Percentiles rank a stretch among this genome's conserved stretches.
Evolutionary conservation across 1,140 invertebrate genomes (phyloP).

Genomic region (Pseudomyrmex pallidus): DNA sequence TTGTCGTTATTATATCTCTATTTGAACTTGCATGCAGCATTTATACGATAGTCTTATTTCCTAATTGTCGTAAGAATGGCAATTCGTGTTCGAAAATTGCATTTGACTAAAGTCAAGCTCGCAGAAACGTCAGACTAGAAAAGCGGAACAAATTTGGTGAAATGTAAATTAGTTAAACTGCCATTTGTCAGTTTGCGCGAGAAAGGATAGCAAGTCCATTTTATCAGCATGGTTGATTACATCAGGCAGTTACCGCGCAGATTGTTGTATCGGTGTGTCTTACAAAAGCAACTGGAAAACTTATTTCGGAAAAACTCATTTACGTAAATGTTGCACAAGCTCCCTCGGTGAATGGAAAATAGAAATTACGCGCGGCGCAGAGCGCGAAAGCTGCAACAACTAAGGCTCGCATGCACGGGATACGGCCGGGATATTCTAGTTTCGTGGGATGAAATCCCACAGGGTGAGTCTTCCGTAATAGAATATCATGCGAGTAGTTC

Average conservation of each 20-base stretch:
- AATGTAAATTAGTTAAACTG: constrained; percentile 58
- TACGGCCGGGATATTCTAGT: constrained; percentile 8
- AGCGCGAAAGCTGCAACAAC: constrained; percentile 15
- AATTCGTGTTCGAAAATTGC: constrained; percentile 29
- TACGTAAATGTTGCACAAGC: constrained; percentile 39
- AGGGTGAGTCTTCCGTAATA: constrained; percentile 35
- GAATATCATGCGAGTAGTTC: constrained; percentile 50
- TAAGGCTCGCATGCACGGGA: neutral
- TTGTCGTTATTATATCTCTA: constrained; percentile 13
- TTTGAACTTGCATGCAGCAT: constrained; percentile 10
- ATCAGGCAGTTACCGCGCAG: constrained; percentile 3
- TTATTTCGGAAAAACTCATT: constrained; percentile 26
- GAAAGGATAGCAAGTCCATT: constrained; percentile 6
- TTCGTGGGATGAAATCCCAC: constrained; percentile 49
- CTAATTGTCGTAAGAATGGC: constrained; percentile 44
- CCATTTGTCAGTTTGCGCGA: constrained; percentile 19
- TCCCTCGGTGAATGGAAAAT: constrained; percentile 41
- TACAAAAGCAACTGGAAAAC: neutral
- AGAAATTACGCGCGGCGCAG: constrained; percentile 42
- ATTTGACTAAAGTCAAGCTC: constrained; percentile 27
- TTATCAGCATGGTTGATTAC: constrained; percentile 23
- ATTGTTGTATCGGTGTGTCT: neutral
- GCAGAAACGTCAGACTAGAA: constrained; percentile 13
- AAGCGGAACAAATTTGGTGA: constrained; percentile 4
- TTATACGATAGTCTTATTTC: constrained; percentile 7